A percentile compares a stretch with the other conserved stretches of the same genome.
phyloP scores from a whole-genome alignment of 2,113 vertebrate species.

The Piaya cayana region DNA sequence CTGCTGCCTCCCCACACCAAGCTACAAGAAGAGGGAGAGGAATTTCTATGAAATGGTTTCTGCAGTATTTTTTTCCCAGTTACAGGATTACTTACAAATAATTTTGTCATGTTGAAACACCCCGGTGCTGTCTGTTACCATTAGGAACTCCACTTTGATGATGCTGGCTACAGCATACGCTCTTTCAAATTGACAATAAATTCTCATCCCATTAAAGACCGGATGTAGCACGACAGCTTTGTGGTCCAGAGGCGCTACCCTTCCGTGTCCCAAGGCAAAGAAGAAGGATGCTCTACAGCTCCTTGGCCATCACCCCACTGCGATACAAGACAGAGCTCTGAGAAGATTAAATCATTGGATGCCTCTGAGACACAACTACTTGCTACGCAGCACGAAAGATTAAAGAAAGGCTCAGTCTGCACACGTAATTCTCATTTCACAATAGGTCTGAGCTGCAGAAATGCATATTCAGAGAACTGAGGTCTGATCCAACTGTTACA shows the following conservation, averaged over 20 bases:
- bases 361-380: neutral
- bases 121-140: neutral
- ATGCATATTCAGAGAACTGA: neutral
- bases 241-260: neutral
- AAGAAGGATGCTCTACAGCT: neutral
- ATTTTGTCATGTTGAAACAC: neutral
- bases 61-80: neutral
- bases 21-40: constrained; percentile 36
- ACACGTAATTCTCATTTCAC: neutral
- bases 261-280: neutral
- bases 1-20: constrained; percentile 82
- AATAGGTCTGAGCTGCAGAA: neutral
- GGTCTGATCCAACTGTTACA: neutral
- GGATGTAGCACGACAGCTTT: neutral
- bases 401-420: neutral
- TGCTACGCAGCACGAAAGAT: neutral
- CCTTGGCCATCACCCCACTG: neutral
- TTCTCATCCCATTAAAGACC: neutral
- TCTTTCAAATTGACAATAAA: neutral
- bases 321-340: neutral
- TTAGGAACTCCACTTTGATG: neutral
- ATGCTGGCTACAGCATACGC: neutral
- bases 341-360: neutral
- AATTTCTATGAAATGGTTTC: neutral
- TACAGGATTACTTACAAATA: neutral